Evolutionary conservation across 2,113 vertebrate genomes (phyloP).

Genomic region (Ctenodactylus gundi): DNA sequence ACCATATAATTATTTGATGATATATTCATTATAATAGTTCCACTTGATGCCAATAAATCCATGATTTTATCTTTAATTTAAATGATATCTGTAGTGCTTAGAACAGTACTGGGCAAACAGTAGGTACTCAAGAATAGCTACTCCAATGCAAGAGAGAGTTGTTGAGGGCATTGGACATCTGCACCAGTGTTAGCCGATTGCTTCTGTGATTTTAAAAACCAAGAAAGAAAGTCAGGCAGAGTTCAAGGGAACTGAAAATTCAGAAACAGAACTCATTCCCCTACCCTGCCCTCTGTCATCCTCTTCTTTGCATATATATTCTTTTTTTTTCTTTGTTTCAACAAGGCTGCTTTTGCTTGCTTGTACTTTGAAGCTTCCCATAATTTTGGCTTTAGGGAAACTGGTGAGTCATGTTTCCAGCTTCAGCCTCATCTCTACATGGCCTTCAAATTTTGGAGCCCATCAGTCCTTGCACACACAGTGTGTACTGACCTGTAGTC

Average conservation of each 20-base stretch:
- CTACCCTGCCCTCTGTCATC: neutral
- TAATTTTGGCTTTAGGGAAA: slow-evolving; percentile 45
- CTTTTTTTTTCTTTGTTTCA: neutral
- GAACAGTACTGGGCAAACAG: slow-evolving; percentile 30
- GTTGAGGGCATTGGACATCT: neutral
- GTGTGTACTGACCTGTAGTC: neutral
- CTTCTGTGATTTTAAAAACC: neutral
- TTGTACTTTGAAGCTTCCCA: neutral
- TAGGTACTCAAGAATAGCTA: neutral
- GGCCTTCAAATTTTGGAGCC: neutral
- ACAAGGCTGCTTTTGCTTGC: neutral
- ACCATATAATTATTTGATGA: neutral
- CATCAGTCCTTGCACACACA: neutral
- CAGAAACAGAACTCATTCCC: neutral
- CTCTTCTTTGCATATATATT: neutral
- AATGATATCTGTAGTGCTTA: neutral
- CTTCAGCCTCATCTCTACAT: neutral
- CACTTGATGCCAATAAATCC: neutral
- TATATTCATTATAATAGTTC: neutral
- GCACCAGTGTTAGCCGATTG: neutral
- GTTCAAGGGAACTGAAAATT: slow-evolving; percentile 11
- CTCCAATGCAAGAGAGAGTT: too few species aligned
- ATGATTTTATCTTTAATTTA: slow-evolving; percentile 16
- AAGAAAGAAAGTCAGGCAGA: neutral
- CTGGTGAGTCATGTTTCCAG: neutral